Base-by-base conservation (phyloP, 2,888 invertebrate species). In the Yponomeuta sedellus region DNA sequence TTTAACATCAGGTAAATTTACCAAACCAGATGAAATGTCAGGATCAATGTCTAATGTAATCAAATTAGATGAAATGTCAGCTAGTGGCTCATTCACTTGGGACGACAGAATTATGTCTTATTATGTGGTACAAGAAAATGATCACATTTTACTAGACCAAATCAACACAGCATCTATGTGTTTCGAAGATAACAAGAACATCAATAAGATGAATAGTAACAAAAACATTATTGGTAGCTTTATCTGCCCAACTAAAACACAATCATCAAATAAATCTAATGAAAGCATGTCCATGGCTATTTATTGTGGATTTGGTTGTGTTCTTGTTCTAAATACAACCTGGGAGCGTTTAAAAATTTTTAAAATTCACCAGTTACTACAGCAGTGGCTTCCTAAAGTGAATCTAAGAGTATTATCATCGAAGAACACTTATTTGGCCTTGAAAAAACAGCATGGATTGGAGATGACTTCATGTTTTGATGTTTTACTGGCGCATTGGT, bases 401-500 rank as follows among this genome's bases (percentile, higher is more conserved):
- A 12, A 61, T 16, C 34, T 84, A 65, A 81, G 77, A 69, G 67
- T 81, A 61, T 68, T 81, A 56, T 84, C 79, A 59, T 70, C 83
- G n/a, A 87, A 84, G 75, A 71, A 72, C 16, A 70, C 73, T 20
- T 81, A 77, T 68, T 66, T 78, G 19, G 67, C 76, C 61, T 66
- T 90, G 40, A 85, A 80, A 69, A 77, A 76, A 57, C 80, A 75
- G 74, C 74, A 88, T 74, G 85, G 80, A 74, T 76, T 79, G 70
- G 77, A 76, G 75, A 72, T 79, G 69, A 72, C 69, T 76, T 77
- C 76, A 73, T 88, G 78, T 68, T 67, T 69, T 16, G 90, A 90
- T 74, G 72, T 92, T 61, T 82, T 84, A 61, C 73, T 92, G 67
- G 70, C 72, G 11, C 85, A 91, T 71, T 90, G 91, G 90, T 72